phyloP scores from a whole-genome alignment of 2,888 invertebrate genomes.

The Caradrina clavipalpis region DNA sequence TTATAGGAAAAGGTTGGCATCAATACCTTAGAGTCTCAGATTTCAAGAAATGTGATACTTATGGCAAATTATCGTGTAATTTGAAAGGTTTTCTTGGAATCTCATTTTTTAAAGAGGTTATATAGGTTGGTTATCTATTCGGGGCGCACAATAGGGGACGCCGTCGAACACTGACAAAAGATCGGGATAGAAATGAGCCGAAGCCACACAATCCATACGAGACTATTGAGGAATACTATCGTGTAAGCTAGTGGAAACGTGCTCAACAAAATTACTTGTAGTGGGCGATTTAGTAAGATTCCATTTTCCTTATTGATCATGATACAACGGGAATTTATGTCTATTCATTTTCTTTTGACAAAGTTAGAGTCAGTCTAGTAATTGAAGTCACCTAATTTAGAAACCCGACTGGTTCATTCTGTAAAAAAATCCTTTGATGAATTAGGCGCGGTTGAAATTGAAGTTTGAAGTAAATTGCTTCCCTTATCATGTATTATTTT shows the following conservation, averaged over 20 bases:
- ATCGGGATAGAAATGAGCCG: slow-evolving; percentile 72
- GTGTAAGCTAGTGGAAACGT: slow-evolving; percentile 66
- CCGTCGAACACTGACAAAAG: slow-evolving; percentile 76
- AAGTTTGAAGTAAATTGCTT: too few species aligned
- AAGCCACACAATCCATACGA: slow-evolving; percentile 73
- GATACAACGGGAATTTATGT: slow-evolving; percentile 29
- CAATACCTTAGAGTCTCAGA: slow-evolving; percentile 1
- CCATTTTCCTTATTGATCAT: slow-evolving; percentile 50
- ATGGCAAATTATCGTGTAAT: slow-evolving; percentile 58
- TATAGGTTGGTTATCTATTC: slow-evolving; percentile 72
- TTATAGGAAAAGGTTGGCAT: slow-evolving; percentile 10
- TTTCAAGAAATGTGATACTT: slow-evolving; percentile 31
- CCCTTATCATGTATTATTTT: too few species aligned
- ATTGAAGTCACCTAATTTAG: too few species aligned
- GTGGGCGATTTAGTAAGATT: slow-evolving; percentile 49
- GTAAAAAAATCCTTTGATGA: too few species aligned
- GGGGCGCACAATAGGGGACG: slow-evolving; percentile 71
- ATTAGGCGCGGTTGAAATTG: too few species aligned
- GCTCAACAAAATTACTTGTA: slow-evolving; percentile 70
- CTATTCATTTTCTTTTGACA: slow-evolving; percentile 7
- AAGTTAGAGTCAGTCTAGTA: neutral
- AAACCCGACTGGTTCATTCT: too few species aligned
- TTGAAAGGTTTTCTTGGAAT: slow-evolving; percentile 70
- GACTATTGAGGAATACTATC: slow-evolving; percentile 66
- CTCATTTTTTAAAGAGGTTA: slow-evolving; percentile 67